Evolutionary conservation across 2,113 vertebrate species (phyloP).

Genomic region (Sisor rabdophorus): DNA sequence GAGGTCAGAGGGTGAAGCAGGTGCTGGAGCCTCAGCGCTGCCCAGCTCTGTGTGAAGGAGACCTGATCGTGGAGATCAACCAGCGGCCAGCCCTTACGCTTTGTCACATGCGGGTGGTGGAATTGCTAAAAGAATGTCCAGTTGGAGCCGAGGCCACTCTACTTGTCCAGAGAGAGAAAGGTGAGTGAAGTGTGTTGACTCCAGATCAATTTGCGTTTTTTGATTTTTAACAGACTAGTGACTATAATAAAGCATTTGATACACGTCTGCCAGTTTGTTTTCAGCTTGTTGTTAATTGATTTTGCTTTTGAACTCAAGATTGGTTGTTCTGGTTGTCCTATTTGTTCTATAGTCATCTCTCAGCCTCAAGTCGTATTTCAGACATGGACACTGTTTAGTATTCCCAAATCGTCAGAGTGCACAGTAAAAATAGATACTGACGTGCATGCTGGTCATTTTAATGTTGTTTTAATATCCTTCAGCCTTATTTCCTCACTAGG

Average conservation of each 20-base stretch:
- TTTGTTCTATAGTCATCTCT: slow-evolving; percentile 9
- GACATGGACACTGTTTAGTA: background rate
- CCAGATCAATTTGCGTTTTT: background rate
- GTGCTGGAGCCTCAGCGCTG: slow-evolving; percentile 93
- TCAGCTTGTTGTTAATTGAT: background rate
- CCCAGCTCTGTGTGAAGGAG: slow-evolving; percentile 90
- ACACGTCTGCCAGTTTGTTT: background rate
- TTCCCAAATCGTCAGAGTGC: slow-evolving; percentile 16
- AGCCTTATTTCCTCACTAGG: background rate
- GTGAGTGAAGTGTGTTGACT: background rate
- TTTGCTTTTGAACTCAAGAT: background rate
- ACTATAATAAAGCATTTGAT: background rate
- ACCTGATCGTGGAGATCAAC: slow-evolving; percentile 98
- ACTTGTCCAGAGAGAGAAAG: slow-evolving; percentile 88
- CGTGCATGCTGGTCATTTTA: slow-evolving; percentile 26
- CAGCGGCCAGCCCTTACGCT: slow-evolving; percentile 87
- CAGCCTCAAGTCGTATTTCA: slow-evolving; percentile 13
- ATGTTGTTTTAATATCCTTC: slow-evolving; percentile 16
- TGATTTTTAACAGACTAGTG: background rate
- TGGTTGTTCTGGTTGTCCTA: background rate
- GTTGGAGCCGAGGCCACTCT: slow-evolving; percentile 90
- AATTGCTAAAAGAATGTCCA: slow-evolving; percentile 96
- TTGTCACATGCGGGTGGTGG: slow-evolving; percentile 92
- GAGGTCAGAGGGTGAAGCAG: slow-evolving; percentile 96
- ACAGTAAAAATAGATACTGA: slow-evolving; percentile 38